phyloP scores from a whole-genome alignment of 2,113 vertebrate species.

The Lepisosteus oculatus region DNA sequence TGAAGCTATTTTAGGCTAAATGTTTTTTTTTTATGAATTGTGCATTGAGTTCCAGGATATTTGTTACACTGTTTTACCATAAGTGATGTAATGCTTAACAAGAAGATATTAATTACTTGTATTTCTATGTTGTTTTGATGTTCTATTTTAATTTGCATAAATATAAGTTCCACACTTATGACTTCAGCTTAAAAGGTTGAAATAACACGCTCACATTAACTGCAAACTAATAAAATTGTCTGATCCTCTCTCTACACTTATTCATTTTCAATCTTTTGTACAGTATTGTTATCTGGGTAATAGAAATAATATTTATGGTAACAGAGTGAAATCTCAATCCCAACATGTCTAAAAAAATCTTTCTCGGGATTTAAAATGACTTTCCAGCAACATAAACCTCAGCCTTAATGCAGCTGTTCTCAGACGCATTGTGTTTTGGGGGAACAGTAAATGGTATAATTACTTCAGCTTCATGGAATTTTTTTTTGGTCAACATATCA shows the following conservation, averaged over 20 bases:
- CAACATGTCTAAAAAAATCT: conserved; percentile 27
- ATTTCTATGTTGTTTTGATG: neutral
- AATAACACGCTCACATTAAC: conserved; percentile 24
- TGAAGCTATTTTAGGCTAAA: too few species aligned
- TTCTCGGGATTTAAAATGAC: conserved; percentile 16
- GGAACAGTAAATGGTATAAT: conserved; percentile 43
- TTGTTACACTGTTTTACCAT: too few species aligned
- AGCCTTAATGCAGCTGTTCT: conserved; percentile 24
- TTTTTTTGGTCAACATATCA: conserved; percentile 37
- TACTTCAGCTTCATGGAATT: conserved; percentile 48
- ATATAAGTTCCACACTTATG: conserved; percentile 9
- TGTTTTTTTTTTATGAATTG: too few species aligned
- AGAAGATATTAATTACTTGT: neutral
- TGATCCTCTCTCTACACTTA: conserved; percentile 20
- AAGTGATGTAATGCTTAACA: neutral
- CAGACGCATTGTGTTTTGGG: conserved; percentile 18
- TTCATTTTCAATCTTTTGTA: conserved; percentile 5
- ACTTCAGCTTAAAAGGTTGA: neutral
- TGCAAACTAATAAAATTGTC: conserved; percentile 38
- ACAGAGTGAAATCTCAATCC: conserved; percentile 14
- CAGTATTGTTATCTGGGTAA: conserved; percentile 33
- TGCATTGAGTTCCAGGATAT: too few species aligned
- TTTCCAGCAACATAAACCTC: conserved; percentile 7
- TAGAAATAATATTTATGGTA: conserved; percentile 23
- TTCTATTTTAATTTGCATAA: neutral